Base-by-base conservation (phyloP, 2,797 vertebrate genomes). In the Alca torda region DNA sequence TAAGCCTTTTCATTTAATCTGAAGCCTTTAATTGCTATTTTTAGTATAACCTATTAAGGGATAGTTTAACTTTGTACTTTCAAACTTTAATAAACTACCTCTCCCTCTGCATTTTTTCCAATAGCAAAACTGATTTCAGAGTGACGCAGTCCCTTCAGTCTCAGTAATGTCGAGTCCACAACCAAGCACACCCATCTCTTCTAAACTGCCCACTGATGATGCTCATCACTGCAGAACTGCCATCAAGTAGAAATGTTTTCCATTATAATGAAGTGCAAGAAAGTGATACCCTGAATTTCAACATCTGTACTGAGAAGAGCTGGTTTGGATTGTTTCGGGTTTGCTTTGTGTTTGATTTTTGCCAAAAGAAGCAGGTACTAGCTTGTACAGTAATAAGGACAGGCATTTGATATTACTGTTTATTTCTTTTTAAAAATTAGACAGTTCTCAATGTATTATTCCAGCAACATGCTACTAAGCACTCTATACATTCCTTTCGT, bases 371-470 rank as follows among this genome's bases (percentile, higher is more conserved):
- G 31, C 12, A 68, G 25, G 23, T 48, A 39, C 14, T 39, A 54
- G 26, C 45, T 95, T 72, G 46, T 53, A 41, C 48, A 90, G 17
- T 78, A 94, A 92, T 68, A 82, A 89, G 63, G 37, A 19, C 57
- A 84, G 79, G 28, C 46, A 50, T 93, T 91, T 93, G 54, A 94
- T 96, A 96, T 87, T 96, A 87, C 82, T 96, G 77, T 96, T 97
- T 96, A 93, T 96, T 97, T 93, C 41, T 92, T 93, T 92, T 95
- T 93, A 89, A 96, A 96, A 97, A 97, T 92, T 68, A 81, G 70
- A 94, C 92, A 96, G 85, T 54, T 95, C 64, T 93, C 60, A 89
- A 69, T 35, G 45, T 83, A 92, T 89, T 95, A 93, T 48, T 89
- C 90, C 84, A 93, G 84, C 89, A 95, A 85, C 95, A 92, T 85